Conservation (phyloP, 1,140 invertebrate genomes). For the Batillaria attramentaria region DNA sequence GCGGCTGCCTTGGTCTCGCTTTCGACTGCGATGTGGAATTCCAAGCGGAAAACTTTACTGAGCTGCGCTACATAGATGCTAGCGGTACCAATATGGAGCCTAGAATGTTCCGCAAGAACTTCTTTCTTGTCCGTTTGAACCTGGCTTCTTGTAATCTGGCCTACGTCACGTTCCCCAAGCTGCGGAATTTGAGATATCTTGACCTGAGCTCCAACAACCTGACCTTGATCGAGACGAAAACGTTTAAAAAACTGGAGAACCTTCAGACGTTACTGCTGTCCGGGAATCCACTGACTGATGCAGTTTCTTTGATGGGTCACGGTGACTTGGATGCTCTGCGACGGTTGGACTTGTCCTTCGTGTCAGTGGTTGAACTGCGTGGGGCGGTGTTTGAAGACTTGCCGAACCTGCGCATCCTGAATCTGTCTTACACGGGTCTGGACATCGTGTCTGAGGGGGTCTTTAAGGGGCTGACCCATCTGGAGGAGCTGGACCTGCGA, state of each 20-base stretch:
- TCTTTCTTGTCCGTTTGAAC: background rate
- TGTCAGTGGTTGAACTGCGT: background rate
- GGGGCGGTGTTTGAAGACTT: background rate
- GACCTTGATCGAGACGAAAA: background rate
- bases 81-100: background rate
- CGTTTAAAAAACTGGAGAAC: background rate
- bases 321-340: background rate
- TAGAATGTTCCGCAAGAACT: background rate
- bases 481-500: background rate
- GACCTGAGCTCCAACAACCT: constrained; percentile 8
- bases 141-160: background rate
- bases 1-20: background rate
- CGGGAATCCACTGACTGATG: background rate
- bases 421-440: background rate
- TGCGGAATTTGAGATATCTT: background rate
- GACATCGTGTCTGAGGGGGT: background rate
- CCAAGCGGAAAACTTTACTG: background rate
- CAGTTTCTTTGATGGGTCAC: background rate
- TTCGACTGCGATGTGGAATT: background rate
- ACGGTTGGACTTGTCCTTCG: background rate
- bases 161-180: background rate
- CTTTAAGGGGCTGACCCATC: background rate
- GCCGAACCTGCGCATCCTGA: background rate
- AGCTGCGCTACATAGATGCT: background rate
- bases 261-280: background rate